A percentile compares a stretch with the other conserved stretches of the same genome.
phyloP scores from a whole-genome alignment of 2,113 vertebrate genomes.

The Corvus cornix region DNA sequence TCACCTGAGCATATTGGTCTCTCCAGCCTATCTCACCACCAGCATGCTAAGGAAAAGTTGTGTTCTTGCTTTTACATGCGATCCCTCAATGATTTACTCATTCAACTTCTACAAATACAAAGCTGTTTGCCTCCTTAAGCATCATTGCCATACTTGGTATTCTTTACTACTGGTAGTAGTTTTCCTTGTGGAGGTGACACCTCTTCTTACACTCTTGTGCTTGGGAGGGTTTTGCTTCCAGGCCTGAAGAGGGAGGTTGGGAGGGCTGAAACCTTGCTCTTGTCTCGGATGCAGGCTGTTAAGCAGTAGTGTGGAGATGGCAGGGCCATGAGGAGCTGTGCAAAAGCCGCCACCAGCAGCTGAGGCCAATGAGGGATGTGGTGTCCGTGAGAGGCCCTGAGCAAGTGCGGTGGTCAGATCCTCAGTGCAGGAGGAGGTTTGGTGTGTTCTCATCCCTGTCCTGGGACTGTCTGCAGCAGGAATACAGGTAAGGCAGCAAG shows the following conservation, averaged over 20 bases:
- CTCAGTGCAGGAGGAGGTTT: rapidly evolving
- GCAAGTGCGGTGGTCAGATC: rapidly evolving
- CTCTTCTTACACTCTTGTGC: background rate
- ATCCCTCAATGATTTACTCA: background rate
- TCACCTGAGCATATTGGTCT: background rate
- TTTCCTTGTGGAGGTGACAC: background rate
- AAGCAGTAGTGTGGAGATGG: background rate
- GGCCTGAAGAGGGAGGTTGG: background rate
- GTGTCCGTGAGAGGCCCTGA: background rate
- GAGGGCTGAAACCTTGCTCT: background rate
- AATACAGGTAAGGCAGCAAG: background rate
- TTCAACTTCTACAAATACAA: background rate
- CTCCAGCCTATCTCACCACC: background rate
- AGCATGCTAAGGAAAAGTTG: background rate
- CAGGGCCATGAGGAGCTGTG: background rate
- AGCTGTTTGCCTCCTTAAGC: background rate
- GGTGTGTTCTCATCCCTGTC: rapidly evolving
- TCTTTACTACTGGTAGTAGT: background rate
- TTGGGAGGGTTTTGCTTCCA: background rate
- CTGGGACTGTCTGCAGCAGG: background rate
- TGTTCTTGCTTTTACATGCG: background rate
- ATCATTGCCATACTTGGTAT: rapidly evolving
- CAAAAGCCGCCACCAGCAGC: background rate
- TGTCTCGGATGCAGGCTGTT: background rate
- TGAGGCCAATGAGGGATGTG: background rate